Conservation (phyloP, 2,888 invertebrate species). For the Amiota mariae region DNA sequence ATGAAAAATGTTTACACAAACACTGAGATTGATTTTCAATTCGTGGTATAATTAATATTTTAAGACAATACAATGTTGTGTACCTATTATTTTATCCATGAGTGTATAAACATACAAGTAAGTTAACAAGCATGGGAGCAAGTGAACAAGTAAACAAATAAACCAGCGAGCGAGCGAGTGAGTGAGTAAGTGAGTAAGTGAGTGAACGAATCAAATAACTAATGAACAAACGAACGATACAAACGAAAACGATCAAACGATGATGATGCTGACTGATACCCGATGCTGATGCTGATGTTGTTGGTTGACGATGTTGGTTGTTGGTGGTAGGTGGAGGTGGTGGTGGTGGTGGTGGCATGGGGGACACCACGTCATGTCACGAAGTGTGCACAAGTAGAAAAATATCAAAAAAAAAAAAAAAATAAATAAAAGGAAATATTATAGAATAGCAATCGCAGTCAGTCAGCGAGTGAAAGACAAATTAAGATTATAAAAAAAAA, state of each 20-base stretch:
- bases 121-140: constrained; percentile 40
- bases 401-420: constrained; percentile 64
- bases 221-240: constrained; percentile 56
- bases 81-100: background rate
- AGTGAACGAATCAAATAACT: constrained; percentile 34
- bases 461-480: constrained; percentile 64
- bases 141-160: background rate
- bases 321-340: too few species aligned
- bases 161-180: background rate
- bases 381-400: constrained; percentile 38
- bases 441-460: constrained; percentile 60
- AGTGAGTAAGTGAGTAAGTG: too few species aligned
- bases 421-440: constrained; percentile 63
- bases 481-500: constrained; percentile 64
- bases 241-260: background rate
- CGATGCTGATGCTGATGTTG: too few species aligned
- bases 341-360: too few species aligned
- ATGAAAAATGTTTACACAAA: too few species aligned
- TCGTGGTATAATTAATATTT: too few species aligned
- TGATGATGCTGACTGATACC: background rate
- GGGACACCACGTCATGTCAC: too few species aligned
- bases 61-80: too few species aligned
- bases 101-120: background rate
- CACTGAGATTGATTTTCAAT: too few species aligned
- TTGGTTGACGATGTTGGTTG: too few species aligned